These are phyloP conservation scores for Oxyteleia sp. DNA, from an alignment of 2,888 invertebrate genomes.

Conservation along the genomic window DNA sequence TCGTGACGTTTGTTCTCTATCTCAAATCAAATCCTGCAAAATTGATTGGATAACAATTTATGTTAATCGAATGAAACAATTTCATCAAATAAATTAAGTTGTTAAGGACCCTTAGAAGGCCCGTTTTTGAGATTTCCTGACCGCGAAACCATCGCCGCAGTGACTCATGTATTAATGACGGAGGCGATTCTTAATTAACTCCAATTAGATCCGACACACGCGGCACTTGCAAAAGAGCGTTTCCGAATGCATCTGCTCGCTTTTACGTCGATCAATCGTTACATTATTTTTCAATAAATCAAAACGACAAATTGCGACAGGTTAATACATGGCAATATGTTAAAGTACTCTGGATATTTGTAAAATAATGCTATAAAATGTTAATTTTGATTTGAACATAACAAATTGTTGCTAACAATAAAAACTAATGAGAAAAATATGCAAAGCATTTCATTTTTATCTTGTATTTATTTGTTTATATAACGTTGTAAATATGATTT, in stretches of 20 bases:
- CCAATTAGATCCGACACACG: conserved; percentile 81
- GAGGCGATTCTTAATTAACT: conserved; percentile 82
- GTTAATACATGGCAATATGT: no score
- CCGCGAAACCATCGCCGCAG: conserved; percentile 38
- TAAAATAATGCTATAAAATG: no score
- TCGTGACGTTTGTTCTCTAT: background rate
- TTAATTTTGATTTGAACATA: no score
- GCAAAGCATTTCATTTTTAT: no score
- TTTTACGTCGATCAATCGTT: background rate
- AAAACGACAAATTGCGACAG: background rate
- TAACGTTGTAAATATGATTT: no score
- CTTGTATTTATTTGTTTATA: no score
- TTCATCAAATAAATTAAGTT: background rate
- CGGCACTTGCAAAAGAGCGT: conserved; percentile 10
- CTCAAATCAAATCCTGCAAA: background rate
- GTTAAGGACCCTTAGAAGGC: background rate
- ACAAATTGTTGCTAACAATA: no score
- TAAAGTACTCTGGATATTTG: no score
- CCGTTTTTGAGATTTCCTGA: conserved; percentile 52
- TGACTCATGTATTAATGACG: conserved; percentile 79
- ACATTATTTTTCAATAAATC: background rate
- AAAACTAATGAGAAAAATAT: no score
- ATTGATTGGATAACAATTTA: background rate
- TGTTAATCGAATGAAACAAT: background rate
- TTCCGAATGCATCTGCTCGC: background rate